Evolutionary conservation across 2,113 vertebrate species (phyloP), one percentile per base, ranked within the genome.

Genomic region (Mionectes macconnelli): DNA sequence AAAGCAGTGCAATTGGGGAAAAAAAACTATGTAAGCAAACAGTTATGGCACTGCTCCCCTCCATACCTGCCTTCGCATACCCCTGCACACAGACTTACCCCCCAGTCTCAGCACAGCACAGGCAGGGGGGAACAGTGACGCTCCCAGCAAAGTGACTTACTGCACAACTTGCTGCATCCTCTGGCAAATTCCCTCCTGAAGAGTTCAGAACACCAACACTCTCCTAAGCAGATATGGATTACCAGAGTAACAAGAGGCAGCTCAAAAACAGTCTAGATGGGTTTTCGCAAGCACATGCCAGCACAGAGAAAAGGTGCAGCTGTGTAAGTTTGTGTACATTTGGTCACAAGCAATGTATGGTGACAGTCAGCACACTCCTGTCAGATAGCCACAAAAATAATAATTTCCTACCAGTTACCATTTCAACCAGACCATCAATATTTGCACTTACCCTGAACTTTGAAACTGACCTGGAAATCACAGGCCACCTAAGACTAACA

Each of bases 401-500:
- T 4, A 4, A 19, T n/a, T 87, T 94, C 75, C 73, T 24, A 84
- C 59, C 44, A 69, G n/a, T 20, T 21, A 73, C 62, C 28, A n/a
- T 40, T 42, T 37, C 40, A 93, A 87, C 12, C 73, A 87, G 44
- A 60, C 9, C 15, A 62, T 47, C 33, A 57, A 6, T 19, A 77
- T 31, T 86, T 59, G 42, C 3, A 6, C 16, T n/a, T 33, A 57
- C 24, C 27, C 35, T 1, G 0, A 84, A 70, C 50, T 63, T 62
- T 35, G n/a, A 50, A 63, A 67, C 17, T 39, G 49, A 37, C 35
- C n/a, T 45, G 19, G 33, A n/a, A 42, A 21, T 68, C 33, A 10
- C 0, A 45, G 25, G 35, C 53, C 66, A 92, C 0, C 0, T 14
- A 57, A 53, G n/a, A 76, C 10, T 49, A 60, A 57, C n/a, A n/a